A percentile compares a stretch with the other conserved stretches of the same genome.
Evolutionary conservation across 53 echinoderm and acorn worm genomes (phyloP).

Genomic region (Stichopus horrens): DNA sequence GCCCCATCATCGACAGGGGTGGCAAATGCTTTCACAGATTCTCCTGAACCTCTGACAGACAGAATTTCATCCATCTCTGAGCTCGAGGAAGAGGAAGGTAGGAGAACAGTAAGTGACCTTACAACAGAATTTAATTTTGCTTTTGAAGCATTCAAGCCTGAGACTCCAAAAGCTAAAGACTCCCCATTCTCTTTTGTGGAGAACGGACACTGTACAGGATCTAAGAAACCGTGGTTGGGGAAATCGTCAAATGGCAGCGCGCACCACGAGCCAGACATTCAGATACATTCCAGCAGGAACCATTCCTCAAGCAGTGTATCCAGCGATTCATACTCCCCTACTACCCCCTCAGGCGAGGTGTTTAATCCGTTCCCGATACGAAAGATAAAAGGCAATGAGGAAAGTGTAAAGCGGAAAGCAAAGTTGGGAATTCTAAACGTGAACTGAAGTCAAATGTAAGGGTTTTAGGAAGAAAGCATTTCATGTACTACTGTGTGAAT

Average conservation of each 20-base stretch:
- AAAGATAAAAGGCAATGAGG: slow-evolving; percentile 58
- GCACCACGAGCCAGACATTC: not conserved
- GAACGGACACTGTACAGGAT: slow-evolving; percentile 48
- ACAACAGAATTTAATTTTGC: slow-evolving; percentile 68
- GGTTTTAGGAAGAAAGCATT: too few species aligned
- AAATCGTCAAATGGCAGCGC: slow-evolving; percentile 42
- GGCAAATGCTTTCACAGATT: slow-evolving; percentile 28
- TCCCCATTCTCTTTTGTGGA: not conserved
- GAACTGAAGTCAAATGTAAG: not conserved
- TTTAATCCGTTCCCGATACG: slow-evolving; percentile 90
- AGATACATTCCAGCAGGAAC: not conserved
- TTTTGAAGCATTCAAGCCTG: slow-evolving; percentile 76
- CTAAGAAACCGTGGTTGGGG: slow-evolving; percentile 47
- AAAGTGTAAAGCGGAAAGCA: slow-evolving; percentile 62
- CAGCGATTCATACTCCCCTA: slow-evolving; percentile 48
- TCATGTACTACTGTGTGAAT: too few species aligned
- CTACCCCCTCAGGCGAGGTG: slow-evolving; percentile 45
- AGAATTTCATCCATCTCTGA: slow-evolving; percentile 12
- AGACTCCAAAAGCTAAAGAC: slow-evolving; percentile 43
- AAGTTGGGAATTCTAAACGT: slow-evolving; percentile 60
- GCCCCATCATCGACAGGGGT: not conserved
- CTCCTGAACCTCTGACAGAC: not conserved
- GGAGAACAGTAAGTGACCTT: slow-evolving; percentile 53
- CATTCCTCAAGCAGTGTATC: slow-evolving; percentile 48
- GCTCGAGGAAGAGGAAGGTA: slow-evolving; percentile 9